phyloP scores from a whole-genome alignment of 2,797 vertebrate genomes.

The Microctenopoma stevenorrisi region DNA sequence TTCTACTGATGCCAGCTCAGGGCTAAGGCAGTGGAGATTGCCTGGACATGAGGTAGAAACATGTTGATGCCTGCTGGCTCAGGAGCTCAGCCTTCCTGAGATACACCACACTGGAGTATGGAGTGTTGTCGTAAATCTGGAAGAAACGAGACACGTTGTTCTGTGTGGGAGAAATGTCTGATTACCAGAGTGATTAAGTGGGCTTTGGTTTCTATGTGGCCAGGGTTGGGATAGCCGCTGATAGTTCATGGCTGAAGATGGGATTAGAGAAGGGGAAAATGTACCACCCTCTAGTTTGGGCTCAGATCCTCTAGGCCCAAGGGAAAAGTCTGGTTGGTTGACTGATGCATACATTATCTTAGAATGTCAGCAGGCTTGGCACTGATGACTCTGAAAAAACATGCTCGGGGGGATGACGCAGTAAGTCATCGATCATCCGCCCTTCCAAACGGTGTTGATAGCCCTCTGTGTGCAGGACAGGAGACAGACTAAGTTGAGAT shows the following conservation, averaged over 20 bases:
- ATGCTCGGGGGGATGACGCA: slow-evolving; percentile 56
- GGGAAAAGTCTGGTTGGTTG: slow-evolving; percentile 42
- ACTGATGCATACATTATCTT: slow-evolving; percentile 63
- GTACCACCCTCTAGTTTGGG: slow-evolving; percentile 52
- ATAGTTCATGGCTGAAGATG: slow-evolving; percentile 56
- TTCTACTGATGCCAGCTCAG: slow-evolving; percentile 47
- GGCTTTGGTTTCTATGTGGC: slow-evolving; percentile 54
- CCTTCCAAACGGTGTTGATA: slow-evolving; percentile 51
- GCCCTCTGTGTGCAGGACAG: slow-evolving; percentile 45
- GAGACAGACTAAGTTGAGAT: slow-evolving; percentile 40
- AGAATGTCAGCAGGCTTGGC: slow-evolving; percentile 55
- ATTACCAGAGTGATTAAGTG: slow-evolving; percentile 66
- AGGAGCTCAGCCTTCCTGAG: slow-evolving; percentile 16
- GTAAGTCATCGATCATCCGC: slow-evolving; percentile 63
- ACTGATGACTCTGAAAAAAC: slow-evolving; percentile 47
- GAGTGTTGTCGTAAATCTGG: slow-evolving; percentile 40
- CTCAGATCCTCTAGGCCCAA: slow-evolving; percentile 42
- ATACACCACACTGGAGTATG: slow-evolving; percentile 26
- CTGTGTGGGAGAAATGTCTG: slow-evolving; percentile 50
- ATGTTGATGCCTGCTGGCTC: slow-evolving; percentile 29
- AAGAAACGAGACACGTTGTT: slow-evolving; percentile 44
- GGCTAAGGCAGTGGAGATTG: slow-evolving; percentile 45
- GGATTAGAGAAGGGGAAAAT: slow-evolving; percentile 64
- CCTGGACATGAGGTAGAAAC: slow-evolving; percentile 52
- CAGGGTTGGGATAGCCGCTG: slow-evolving; percentile 44